Evolutionary conservation across 2,797 vertebrate genomes (phyloP), one percentile per base, ranked within the genome.

Genomic region (Bradypodion ventrale): DNA sequence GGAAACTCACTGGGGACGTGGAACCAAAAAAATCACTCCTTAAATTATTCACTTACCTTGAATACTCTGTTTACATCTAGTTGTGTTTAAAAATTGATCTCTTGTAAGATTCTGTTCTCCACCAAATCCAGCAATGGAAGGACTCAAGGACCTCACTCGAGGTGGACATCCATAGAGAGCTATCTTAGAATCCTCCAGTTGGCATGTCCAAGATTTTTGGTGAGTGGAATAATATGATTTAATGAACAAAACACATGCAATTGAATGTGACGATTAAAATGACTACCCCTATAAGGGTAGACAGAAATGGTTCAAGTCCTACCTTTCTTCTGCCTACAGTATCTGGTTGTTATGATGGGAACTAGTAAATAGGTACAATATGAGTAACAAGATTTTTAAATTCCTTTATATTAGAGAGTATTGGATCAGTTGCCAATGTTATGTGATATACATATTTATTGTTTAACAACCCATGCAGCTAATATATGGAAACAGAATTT

Each of bases 401-500:
- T 84, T 88, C 83, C 93, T 76, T 88, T 88, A 87, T 89, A 83
- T 62, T 42, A 27, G 82, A 92, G 80, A 92, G 89, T 84, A 82
- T 40, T 76, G 83, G 91, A 92, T 91, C 91, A 37, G 85, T 73
- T 86, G 89, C 85, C 49, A 60, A 70, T 81, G 52, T 84, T 85
- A 88, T 88, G 19, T 82, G 85, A 86, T 66, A 87, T 89, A 87
- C 91, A 93, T 93, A 94, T 94, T 94, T 94, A 93, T 93, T 93
- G 88, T 83, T 86, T 74, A 78, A 83, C 75, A 85, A 85, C 84
- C 83, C 92, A 83, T 84, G 89, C 90, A 93, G 88, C 87, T n/a
- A 32, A 89, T 92, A 89, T 86, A 89, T 91, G 93, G 91, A 87
- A 87, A 83, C 91, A 89, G 89, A 89, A 92, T 91, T 70, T 88